Conservation (phyloP, 2,113 vertebrate species). For the Mola mola region DNA sequence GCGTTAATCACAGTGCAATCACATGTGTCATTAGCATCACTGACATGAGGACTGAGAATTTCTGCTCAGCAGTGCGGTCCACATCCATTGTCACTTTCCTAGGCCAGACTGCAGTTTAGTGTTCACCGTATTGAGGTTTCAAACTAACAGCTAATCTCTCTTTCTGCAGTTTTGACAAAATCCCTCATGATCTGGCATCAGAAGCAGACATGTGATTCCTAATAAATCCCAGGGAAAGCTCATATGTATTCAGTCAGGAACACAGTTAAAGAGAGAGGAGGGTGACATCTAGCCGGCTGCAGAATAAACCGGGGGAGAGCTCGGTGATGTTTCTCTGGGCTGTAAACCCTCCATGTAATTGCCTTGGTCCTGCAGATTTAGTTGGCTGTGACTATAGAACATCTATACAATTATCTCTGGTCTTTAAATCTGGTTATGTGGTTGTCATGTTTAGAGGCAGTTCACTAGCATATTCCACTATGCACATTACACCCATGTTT, state of each 20-base stretch:
- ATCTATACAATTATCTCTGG: neutral
- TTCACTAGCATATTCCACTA: constrained; percentile 1
- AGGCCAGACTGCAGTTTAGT: constrained; percentile 1
- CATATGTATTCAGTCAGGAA: neutral
- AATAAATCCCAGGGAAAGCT: constrained; percentile 9
- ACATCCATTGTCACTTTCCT: neutral
- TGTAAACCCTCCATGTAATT: neutral
- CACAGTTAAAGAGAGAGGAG: neutral
- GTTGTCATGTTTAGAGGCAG: neutral
- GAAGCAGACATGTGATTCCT: constrained; percentile 34
- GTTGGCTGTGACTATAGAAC: neutral
- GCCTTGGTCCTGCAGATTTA: neutral
- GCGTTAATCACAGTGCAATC: no score
- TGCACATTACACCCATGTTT: constrained; percentile 42
- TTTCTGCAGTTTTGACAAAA: constrained; percentile 21
- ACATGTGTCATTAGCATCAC: neutral
- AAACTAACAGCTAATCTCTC: constrained; percentile 22
- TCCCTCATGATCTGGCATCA: constrained; percentile 16
- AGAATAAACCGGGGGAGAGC: neutral
- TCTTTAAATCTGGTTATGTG: neutral
- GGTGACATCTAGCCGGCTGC: constrained; percentile 36
- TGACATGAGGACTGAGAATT: neutral
- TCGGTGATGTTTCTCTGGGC: neutral
- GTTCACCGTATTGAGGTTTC: neutral
- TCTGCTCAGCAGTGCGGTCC: neutral